Base-by-base conservation (phyloP, 2,888 invertebrate genomes). In the Drosophila anomelani region DNA sequence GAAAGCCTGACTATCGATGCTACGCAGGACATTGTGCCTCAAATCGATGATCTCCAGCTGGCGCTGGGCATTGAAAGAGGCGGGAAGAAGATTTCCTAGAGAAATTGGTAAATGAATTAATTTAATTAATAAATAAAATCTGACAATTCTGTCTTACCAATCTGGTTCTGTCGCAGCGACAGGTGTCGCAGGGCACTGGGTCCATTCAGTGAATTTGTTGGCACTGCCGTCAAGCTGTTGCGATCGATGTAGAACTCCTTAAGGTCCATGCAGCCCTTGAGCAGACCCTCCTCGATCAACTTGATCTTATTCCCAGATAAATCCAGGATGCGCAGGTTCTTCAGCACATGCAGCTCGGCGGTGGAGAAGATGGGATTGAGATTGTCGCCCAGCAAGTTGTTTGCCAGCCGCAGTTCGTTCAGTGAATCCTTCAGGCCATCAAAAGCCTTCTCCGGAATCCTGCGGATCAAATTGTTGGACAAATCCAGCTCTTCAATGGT, bases 301-400 rank as follows among this genome's bases (percentile, higher is more conserved):
- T 96, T 94, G 59, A 98, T 95, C 71, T 94, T 95, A 90, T 98
- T 98, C 10, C 95, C 95, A 59, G 96, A 96, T 47, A 98, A 93
- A 91, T 97, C 97, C 64, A 98, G 92, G 41, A 96, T 92, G 87
- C 95, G 94, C 61, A 98, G 93, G 70, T 95, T 95, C 5, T 94
- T 94, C 73, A 98, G 92, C 17, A 96, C 95, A 80, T 96, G 96
- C 73, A 98, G 95, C 92, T 97, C 97, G 36, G 95, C 95, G 46
- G 96, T 96, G 23, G 97, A 96, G 92, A 98, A 98, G 79, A 98
- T 97, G 0, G 98, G 98, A 92, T 97, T 98, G 34, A 98, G 93
- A 85, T 96, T 97, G 90, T 98, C 97, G 1, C 98, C 98, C 34
- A 98, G 93, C n/a, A 97, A 93, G 91, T 98, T 98, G 88, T 97